Base-by-base conservation (phyloP, 2,113 vertebrate species). In the Amblyornis subalaris region DNA sequence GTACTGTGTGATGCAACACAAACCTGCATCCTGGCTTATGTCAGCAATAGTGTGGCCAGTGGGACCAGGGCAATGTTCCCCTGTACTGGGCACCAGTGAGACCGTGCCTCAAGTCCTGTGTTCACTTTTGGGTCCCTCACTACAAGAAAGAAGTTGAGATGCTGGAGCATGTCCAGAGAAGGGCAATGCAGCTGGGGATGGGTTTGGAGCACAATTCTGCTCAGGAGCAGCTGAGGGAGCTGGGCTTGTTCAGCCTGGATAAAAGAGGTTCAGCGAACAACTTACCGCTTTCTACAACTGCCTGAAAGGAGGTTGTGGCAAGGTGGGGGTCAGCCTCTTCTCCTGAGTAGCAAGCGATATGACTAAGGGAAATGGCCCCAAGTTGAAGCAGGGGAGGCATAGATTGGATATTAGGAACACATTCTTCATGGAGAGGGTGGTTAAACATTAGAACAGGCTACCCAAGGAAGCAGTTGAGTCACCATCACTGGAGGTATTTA, bases 61-160 rank as follows among this genome's bases (percentile, higher is more conserved):
- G 61, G 47, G n/a, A 48, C 9, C 21, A 48, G 22, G 58, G 44
- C 67, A 73, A 33, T 42, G 12, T 42, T 5, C 12, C 53, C 60
- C 28, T 29, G 45, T 25, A 67, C 36, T 45, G 26, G 12, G 85
- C 28, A 73, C 23, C 31, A 35, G 17, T 9, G 21, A 42, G 45
- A 38, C 47, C 40, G 25, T 25, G 55, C 14, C 38, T 69, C 1
- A 0, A 14, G 36, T 20, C 15, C 44, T 51, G 19, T 24, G 33
- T 9, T 50, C 28, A 28, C n/a, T 35, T 70, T 31, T 69, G 47
- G 31, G 47, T 9, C 31, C 21, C 35, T 28, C 40, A 33, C n/a
- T 45, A n/a, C 3, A 61, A 2, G 2, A n/a, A 45, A 53, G 70
- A 16, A 6, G 40, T 0, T 0, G 2, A 69, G 29, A 21, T 23